phyloP scores from a whole-genome alignment of 1,140 invertebrate genomes.

The Condylostylus longicornis region DNA sequence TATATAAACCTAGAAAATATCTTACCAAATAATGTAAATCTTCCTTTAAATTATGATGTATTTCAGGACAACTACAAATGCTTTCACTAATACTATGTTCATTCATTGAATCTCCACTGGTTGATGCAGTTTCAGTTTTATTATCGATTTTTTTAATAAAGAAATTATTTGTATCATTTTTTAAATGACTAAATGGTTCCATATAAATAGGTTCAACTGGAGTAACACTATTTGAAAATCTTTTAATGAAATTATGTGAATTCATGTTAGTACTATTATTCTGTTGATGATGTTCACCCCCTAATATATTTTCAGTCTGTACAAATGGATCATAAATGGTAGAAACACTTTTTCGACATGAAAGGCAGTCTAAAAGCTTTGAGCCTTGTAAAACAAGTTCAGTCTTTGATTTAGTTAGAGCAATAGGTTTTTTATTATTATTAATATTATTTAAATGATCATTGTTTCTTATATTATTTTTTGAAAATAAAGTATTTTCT shows the following conservation, averaged over 20 bases:
- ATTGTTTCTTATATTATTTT: neutral
- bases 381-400: constrained; percentile 1
- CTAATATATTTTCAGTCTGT: neutral
- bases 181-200: constrained; percentile 9
- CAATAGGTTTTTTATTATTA: neutral
- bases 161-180: neutral
- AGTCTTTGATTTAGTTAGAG: constrained; percentile 1
- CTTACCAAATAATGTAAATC: too few species aligned
- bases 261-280: neutral
- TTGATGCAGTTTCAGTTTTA: neutral
- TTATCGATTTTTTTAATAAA: neutral
- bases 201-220: constrained; percentile 7
- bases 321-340: constrained; percentile 1
- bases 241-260: neutral
- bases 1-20: too few species aligned
- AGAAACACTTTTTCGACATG: neutral
- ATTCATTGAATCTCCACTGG: neutral
- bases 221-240: neutral
- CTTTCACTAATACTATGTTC: neutral
- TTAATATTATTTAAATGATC: too few species aligned
- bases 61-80: too few species aligned
- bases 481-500: neutral
- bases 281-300: neutral
- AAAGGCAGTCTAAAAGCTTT: constrained; percentile 1
- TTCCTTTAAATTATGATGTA: too few species aligned